These are phyloP conservation scores for Eupeodes latifasciatus DNA, from an alignment of 2,888 invertebrate genomes.

Conservation along the genomic window DNA sequence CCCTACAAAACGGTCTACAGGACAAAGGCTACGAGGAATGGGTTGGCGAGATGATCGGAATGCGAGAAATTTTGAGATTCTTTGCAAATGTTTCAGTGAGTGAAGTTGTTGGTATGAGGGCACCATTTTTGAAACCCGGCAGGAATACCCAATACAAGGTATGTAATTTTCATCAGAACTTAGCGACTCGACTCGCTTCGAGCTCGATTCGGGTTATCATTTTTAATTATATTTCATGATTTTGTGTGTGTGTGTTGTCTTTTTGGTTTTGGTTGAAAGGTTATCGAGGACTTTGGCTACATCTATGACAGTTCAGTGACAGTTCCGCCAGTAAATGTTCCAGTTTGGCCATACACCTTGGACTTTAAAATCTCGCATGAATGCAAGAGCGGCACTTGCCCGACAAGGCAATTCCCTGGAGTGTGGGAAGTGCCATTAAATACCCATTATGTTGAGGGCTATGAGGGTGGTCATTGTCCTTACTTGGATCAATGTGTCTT, in stretches of 20 bases:
- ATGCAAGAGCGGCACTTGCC: conserved; percentile 96
- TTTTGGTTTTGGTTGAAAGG: conserved; percentile 84
- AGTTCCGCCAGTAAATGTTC: conserved; percentile 91
- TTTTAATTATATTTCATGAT: conserved; percentile 21
- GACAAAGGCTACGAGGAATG: conserved; percentile 96
- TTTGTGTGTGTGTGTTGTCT: conserved; percentile 55
- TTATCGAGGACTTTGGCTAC: conserved; percentile 95
- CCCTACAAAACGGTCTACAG: conserved; percentile 92
- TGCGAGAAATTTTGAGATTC: conserved; percentile 93
- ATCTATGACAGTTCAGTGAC: conserved; percentile 97
- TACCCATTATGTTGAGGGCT: conserved; percentile 94
- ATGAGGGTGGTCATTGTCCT: conserved; percentile 96
- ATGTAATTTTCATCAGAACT: conserved; percentile 71
- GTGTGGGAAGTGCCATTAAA: conserved; percentile 97
- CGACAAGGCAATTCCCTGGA: conserved; percentile 94
- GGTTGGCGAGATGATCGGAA: conserved; percentile 97
- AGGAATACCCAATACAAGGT: conserved; percentile 96
- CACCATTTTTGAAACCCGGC: conserved; percentile 96
- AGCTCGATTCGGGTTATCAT: neutral
- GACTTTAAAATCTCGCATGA: conserved; percentile 97
- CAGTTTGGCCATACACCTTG: conserved; percentile 97
- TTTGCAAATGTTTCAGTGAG: conserved; percentile 92
- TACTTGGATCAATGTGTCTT: conserved; percentile 96
- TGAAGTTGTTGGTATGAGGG: conserved; percentile 94
- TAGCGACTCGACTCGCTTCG: neutral